These are phyloP conservation scores for Gymnorhina tibicen DNA, from an alignment of 2,113 vertebrate species.

Conservation along the genomic window DNA sequence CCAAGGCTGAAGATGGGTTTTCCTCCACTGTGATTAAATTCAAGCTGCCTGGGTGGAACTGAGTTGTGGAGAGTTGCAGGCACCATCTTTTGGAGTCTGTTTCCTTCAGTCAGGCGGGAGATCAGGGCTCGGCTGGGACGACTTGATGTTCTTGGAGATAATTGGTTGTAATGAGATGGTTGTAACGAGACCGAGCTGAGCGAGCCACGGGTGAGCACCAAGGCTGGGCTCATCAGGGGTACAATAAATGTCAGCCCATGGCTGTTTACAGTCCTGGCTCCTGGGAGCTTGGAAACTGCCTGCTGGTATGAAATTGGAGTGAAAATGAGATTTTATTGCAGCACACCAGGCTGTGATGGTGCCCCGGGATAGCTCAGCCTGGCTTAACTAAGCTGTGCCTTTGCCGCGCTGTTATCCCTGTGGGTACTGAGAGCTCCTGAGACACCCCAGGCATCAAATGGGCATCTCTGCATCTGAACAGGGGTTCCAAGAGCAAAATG, in stretches of 20 bases:
- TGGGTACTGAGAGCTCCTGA: not conserved
- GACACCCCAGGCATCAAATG: not conserved
- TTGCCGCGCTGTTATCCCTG: not conserved
- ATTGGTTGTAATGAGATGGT: not conserved
- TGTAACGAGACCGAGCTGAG: not conserved
- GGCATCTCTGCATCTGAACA: not conserved
- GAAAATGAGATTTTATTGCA: not conserved
- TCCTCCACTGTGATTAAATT: not conserved
- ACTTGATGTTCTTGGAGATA: too few relatives aligned
- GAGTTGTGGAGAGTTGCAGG: not conserved
- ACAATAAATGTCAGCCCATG: not conserved
- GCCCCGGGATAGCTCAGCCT: not conserved
- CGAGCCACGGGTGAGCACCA: not conserved
- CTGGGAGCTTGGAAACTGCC: not conserved
- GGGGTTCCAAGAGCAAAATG: not conserved
- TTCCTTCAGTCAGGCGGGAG: not conserved
- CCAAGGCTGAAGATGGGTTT: not conserved
- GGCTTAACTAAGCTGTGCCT: not conserved
- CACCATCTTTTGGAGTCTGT: not conserved
- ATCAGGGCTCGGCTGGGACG: not conserved
- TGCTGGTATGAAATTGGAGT: not conserved
- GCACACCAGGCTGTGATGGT: not conserved
- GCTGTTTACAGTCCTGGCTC: not conserved
- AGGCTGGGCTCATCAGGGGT: not conserved
- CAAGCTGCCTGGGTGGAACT: not conserved